Conservation (phyloP, 2,888 invertebrate genomes). For the Coenonympha arcania region DNA sequence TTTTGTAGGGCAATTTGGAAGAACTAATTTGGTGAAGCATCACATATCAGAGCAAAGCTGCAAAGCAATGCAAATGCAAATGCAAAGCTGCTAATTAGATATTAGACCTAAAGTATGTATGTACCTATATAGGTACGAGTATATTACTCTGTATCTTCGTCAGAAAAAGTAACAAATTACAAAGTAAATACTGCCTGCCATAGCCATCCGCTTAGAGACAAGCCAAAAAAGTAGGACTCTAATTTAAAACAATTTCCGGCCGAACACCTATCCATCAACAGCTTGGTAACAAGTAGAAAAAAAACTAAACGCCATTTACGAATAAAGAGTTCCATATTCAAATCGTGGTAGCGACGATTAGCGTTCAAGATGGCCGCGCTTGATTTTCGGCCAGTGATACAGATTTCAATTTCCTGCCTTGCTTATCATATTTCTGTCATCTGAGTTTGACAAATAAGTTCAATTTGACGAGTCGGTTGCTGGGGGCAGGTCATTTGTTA, state of each 20-base stretch:
- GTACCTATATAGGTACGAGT: too few species aligned
- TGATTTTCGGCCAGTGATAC: constrained; percentile 69
- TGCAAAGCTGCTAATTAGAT: too few species aligned
- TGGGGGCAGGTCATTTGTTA: constrained; percentile 20
- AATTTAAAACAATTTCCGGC: constrained; percentile 45
- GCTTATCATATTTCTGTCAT: constrained; percentile 61
- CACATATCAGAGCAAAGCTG: too few species aligned
- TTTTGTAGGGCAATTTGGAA: too few species aligned
- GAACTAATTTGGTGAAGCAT: too few species aligned
- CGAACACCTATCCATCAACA: constrained; percentile 45
- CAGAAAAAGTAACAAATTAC: background rate
- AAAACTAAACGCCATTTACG: constrained; percentile 46
- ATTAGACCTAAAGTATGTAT: too few species aligned
- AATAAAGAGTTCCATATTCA: constrained; percentile 65
- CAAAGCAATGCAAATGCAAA: too few species aligned
- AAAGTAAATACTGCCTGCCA: background rate
- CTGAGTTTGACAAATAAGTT: constrained; percentile 72
- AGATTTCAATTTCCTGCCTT: constrained; percentile 72
- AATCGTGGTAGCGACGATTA: constrained; percentile 61
- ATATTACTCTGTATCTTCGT: background rate
- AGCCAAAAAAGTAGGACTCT: constrained; percentile 24
- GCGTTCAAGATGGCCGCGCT: constrained; percentile 60
- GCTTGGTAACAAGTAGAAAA: constrained; percentile 34
- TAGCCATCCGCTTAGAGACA: background rate
- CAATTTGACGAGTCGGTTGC: constrained; percentile 62